phyloP scores from a whole-genome alignment of 1,140 invertebrate species.

The Drosophila pseudoobscura region DNA sequence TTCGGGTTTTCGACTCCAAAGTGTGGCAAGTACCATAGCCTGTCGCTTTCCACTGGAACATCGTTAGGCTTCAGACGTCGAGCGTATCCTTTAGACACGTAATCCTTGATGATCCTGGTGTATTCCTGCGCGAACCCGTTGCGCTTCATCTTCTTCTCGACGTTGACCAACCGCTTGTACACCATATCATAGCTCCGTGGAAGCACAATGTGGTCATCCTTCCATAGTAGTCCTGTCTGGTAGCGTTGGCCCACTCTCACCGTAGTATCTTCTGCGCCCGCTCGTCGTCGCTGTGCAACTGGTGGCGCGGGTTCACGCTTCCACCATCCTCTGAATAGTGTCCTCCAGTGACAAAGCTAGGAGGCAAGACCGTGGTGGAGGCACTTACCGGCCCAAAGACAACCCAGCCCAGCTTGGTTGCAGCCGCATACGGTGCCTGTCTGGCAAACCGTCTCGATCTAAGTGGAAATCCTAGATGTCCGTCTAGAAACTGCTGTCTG shows the following conservation, averaged over 20 bases:
- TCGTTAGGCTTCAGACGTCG: neutral
- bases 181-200: neutral
- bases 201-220: no score
- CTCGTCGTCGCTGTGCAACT: no score
- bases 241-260: no score
- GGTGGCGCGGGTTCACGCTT: no score
- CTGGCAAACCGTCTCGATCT: neutral
- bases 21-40: no score
- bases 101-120: conserved; percentile 2
- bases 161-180: conserved; percentile 8
- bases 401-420: conserved; percentile 1
- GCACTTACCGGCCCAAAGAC: conserved; percentile 4
- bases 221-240: no score
- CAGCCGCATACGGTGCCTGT: neutral
- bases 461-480: conserved; percentile 4
- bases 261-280: no score
- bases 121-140: conserved; percentile 4
- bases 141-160: conserved; percentile 6
- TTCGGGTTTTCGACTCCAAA: no score
- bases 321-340: no score
- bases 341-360: conserved; percentile 16
- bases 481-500: neutral
- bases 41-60: neutral
- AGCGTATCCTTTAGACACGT: conserved; percentile 9
- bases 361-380: neutral